Conservation (phyloP, 2,888 invertebrate genomes). For the Mechanitis mazaeus region DNA sequence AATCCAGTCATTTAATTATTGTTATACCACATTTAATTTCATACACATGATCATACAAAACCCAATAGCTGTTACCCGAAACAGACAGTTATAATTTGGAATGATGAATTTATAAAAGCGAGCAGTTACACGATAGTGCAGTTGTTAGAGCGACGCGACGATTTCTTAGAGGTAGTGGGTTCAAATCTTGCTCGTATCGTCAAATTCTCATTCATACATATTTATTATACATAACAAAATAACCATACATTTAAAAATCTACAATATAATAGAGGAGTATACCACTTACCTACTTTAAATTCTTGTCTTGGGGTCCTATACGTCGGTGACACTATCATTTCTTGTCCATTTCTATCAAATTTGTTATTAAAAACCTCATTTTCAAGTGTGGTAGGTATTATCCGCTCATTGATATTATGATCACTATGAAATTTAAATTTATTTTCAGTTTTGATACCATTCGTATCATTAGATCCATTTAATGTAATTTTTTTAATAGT, state of each 20-base stretch:
- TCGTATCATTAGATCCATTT: slow-evolving; percentile 52
- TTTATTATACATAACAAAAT: too few relatives aligned
- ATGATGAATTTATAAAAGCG: too few relatives aligned
- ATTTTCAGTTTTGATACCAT: slow-evolving; percentile 17
- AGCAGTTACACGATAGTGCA: too few relatives aligned
- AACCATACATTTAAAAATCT: neutral
- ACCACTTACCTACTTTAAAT: slow-evolving; percentile 28
- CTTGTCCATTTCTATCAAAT: slow-evolving; percentile 5
- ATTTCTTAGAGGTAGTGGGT: too few relatives aligned
- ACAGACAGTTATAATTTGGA: too few relatives aligned
- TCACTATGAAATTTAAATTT: slow-evolving; percentile 10
- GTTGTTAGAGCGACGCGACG: too few relatives aligned
- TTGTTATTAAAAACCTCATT: slow-evolving; percentile 15
- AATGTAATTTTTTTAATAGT: slow-evolving; percentile 67
- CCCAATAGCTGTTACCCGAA: too few relatives aligned
- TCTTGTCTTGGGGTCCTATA: slow-evolving; percentile 21
- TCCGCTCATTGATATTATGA: slow-evolving; percentile 14
- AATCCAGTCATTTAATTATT: too few relatives aligned
- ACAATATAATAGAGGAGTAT: neutral
- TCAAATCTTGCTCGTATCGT: too few relatives aligned
- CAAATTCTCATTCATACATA: too few relatives aligned
- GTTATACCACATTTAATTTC: too few relatives aligned
- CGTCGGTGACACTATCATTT: slow-evolving; percentile 11
- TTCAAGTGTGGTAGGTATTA: slow-evolving; percentile 17
- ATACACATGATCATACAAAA: too few relatives aligned